Base-by-base conservation (phyloP, 2,888 invertebrate genomes). In the Dolomedes plantarius region DNA sequence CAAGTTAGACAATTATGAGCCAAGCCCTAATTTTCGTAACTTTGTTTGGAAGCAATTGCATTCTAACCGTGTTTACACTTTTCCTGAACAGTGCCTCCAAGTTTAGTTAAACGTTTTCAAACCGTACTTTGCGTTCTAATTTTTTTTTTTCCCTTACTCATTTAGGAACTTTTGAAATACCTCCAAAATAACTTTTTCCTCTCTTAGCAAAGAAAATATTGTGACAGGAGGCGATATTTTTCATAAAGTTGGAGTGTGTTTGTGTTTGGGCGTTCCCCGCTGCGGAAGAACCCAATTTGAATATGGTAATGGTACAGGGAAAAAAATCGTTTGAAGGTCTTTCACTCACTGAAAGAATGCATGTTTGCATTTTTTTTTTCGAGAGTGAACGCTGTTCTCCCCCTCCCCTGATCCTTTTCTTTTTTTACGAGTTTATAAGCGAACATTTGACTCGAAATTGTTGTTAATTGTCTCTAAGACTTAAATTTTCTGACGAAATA, bases 271-370 rank as follows among this genome's bases (percentile, higher is more conserved):
- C 56, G 56, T 23, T 16, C 23, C 41, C 56, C 56, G 56, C 56
- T 23, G 23, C 5, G 19, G 56, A 23, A 56, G 23, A 23, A 23
- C 5, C 23, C 23, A 56, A 56, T 56, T 56, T 56, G 56, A 56
- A 56, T 56, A 56, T 56, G 56, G 56, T 56, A 56, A 56, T 56
- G 23, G 56, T 16, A 46, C 41, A n/a, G 16, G 23, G 56, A 56
- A 23, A 23, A 46, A 56, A 23, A 46, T 46, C 41, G 41, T 46
- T 46, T 46, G 13, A 16, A 46, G 16, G 41, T 46, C 41, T 46
- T 46, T 6, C 16, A 46, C 41, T 2, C 46, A 46, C 41, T 11
- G 2, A 16, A 46, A 46, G 41, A 46, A 46, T 46, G 16, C 16
- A 46, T 16, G 41, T 13, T 46, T 46, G 41, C 6, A n/a, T n/a